phyloP scores from a whole-genome alignment of 2,888 invertebrate genomes.

The Galerucella pusilla region DNA sequence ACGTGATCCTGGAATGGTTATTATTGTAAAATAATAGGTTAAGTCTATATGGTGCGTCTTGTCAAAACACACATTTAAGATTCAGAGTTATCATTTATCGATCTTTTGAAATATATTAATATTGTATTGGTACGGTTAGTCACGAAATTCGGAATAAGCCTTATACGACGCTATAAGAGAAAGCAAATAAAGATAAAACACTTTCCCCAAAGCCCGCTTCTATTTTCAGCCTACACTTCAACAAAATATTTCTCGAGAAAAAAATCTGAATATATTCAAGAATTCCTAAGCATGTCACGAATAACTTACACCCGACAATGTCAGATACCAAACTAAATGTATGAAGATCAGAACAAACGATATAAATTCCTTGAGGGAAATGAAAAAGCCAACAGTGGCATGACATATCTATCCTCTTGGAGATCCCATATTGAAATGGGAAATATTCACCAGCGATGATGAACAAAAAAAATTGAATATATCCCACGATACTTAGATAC shows the following conservation, averaged over 20 bases:
- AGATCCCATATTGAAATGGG: background rate
- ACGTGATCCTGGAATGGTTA: too few species aligned
- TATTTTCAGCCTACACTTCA: slow-evolving; percentile 15
- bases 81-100: background rate
- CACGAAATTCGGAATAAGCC: background rate
- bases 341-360: slow-evolving; percentile 30
- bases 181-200: slow-evolving; percentile 30
- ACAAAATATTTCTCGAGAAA: slow-evolving; percentile 6
- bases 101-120: background rate
- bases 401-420: background rate
- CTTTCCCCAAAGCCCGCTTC: background rate
- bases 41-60: too few species aligned
- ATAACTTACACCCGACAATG: slow-evolving; percentile 22
- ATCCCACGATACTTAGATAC: too few species aligned
- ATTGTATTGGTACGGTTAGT: background rate
- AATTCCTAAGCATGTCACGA: slow-evolving; percentile 30
- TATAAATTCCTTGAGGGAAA: slow-evolving; percentile 23
- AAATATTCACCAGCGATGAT: background rate
- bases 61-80: too few species aligned
- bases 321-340: slow-evolving; percentile 26
- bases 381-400: background rate
- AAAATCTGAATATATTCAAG: slow-evolving; percentile 29
- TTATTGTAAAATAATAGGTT: too few species aligned
- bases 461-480: background rate
- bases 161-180: slow-evolving; percentile 40